Percentiles rank a stretch among this genome's conserved stretches.
These are phyloP conservation scores for Trididemnum miniatum DNA, from an alignment of 23 tunicate species.

Conservation along the genomic window DNA sequence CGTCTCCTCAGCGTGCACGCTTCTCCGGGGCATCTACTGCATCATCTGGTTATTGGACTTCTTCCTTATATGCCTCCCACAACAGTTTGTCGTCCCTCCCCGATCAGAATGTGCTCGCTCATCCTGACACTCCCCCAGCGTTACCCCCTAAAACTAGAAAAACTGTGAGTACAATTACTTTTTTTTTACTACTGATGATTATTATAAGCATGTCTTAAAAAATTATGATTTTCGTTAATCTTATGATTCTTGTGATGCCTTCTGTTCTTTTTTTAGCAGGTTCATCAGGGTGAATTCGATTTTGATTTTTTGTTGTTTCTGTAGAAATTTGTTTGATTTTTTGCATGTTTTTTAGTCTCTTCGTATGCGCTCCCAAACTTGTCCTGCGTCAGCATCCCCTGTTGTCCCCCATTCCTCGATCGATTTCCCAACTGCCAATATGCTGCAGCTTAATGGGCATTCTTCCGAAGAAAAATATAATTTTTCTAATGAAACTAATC, in stretches of 20 bases:
- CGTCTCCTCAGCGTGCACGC: conserved; percentile 11
- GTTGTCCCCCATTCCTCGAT: neutral
- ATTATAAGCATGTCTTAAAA: too few species aligned
- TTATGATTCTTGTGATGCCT: neutral
- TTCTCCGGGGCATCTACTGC: conserved; percentile 2
- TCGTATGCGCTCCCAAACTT: conserved; percentile 16
- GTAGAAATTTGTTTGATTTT: neutral
- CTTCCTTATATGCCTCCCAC: conserved; percentile 13
- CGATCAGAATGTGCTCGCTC: conserved; percentile 15
- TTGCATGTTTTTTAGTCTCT: conserved; percentile 28
- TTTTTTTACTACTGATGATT: neutral
- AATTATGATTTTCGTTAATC: neutral
- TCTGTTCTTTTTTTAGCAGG: neutral
- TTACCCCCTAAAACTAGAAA: conserved; percentile 62
- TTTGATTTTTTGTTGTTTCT: neutral
- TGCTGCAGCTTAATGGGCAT: too few species aligned
- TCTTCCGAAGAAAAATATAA: too few species aligned
- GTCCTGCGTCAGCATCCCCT: conserved; percentile 2
- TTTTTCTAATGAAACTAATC: too few species aligned
- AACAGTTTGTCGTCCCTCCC: conserved; percentile 37
- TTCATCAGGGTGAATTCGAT: neutral
- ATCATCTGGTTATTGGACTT: conserved; percentile 43
- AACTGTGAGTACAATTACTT: neutral
- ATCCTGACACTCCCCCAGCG: conserved; percentile 63
- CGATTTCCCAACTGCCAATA: neutral